These are phyloP conservation scores for Heterocephalus glaber DNA, from an alignment of 2,113 vertebrate genomes.

Conservation along the genomic window DNA sequence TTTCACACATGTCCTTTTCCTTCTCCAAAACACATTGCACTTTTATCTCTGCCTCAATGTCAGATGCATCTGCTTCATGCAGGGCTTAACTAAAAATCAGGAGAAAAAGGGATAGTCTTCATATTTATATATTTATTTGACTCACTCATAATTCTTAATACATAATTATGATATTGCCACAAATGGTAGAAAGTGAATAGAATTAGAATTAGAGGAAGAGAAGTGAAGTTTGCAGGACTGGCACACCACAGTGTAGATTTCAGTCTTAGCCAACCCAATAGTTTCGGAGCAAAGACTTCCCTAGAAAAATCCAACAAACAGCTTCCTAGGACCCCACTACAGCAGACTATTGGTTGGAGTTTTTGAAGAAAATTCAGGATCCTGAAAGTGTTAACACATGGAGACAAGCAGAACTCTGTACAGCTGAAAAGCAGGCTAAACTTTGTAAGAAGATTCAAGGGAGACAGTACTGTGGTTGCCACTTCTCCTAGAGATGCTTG, in stretches of 20 bases:
- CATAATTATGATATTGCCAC: background rate
- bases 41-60: background rate
- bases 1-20: background rate
- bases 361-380: background rate
- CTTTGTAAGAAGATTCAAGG: background rate
- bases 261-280: background rate
- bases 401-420: background rate
- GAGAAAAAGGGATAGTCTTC: background rate
- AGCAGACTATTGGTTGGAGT: background rate
- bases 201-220: background rate
- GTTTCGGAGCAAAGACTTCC: background rate
- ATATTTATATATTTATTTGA: background rate
- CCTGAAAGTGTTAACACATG: background rate
- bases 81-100: background rate
- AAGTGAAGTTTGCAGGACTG: background rate
- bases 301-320: background rate
- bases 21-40: background rate
- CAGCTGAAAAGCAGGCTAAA: background rate
- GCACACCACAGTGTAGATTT: background rate
- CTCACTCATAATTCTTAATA: background rate
- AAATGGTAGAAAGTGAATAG: background rate
- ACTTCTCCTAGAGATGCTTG: background rate
- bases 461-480: background rate
- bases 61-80: background rate
- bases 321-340: rapidly evolving